phyloP scores from a whole-genome alignment of 2,797 vertebrate genomes.

The Myripristis jacobus region DNA sequence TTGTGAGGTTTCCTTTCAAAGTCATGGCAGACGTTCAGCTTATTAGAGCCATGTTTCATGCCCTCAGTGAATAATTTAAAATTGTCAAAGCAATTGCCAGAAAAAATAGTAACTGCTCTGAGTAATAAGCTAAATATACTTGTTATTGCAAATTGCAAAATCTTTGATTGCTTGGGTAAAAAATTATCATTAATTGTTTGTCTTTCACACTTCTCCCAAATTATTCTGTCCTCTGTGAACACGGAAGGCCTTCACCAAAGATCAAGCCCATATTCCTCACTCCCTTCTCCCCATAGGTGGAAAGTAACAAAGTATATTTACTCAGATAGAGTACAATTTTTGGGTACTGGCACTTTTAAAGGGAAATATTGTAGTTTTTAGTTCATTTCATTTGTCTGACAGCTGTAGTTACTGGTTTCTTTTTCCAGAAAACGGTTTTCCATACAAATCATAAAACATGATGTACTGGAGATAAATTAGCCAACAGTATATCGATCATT shows the following conservation, averaged over 20 bases:
- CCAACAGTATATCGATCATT: too few species aligned
- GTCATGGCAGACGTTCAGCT: conserved; percentile 49
- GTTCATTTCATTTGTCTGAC: too few species aligned
- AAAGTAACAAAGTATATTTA: too few species aligned
- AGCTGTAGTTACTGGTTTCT: too few species aligned
- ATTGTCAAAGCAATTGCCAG: conserved; percentile 46
- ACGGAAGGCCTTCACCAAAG: neutral
- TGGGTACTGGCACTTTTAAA: too few species aligned
- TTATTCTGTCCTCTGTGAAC: neutral
- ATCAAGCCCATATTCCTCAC: conserved; percentile 1
- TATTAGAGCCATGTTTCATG: conserved; percentile 52
- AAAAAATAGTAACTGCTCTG: conserved; percentile 24
- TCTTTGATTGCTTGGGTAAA: neutral
- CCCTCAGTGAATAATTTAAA: conserved; percentile 44
- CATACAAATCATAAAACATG: too few species aligned
- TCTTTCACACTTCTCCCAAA: neutral
- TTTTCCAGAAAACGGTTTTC: too few species aligned
- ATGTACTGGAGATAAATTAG: too few species aligned
- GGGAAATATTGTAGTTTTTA: too few species aligned
- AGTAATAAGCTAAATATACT: conserved; percentile 35
- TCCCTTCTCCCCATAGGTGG: neutral
- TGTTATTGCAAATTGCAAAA: conserved; percentile 27
- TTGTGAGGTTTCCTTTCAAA: conserved; percentile 61
- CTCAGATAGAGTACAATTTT: too few species aligned
- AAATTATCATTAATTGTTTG: neutral